Evolutionary conservation across 23 tunicate genomes (phyloP).

Genomic region (Trididemnum nubilum): DNA sequence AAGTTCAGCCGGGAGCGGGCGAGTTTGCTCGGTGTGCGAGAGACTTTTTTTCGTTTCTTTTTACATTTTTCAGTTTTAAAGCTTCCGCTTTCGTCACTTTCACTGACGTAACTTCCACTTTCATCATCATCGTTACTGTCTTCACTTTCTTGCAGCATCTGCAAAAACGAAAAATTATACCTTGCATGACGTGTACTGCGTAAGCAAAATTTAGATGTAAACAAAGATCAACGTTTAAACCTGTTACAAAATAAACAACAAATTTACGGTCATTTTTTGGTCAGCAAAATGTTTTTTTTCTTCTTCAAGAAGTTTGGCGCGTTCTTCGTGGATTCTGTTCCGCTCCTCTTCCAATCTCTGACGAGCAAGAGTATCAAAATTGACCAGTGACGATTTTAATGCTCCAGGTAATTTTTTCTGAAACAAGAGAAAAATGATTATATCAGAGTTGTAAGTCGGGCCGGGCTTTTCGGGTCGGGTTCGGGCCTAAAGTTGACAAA

Average conservation of each 20-base stretch:
- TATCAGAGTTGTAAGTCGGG: too few relatives aligned
- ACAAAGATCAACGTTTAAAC: too few relatives aligned
- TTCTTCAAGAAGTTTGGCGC: slow-evolving; percentile 54
- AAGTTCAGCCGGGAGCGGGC: slow-evolving; percentile 59
- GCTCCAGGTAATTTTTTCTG: slow-evolving; percentile 30
- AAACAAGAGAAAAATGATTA: too few relatives aligned
- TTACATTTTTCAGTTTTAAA: slow-evolving; percentile 10
- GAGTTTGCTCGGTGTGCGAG: slow-evolving; percentile 57
- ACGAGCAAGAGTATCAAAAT: slow-evolving; percentile 51
- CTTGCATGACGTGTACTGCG: too few relatives aligned
- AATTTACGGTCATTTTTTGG: background rate
- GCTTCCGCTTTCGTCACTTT: background rate
- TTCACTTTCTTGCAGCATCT: too few relatives aligned
- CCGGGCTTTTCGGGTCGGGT: too few relatives aligned
- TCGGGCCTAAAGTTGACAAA: too few relatives aligned
- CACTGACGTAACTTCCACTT: background rate
- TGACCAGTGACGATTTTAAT: slow-evolving; percentile 42
- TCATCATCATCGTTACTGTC: background rate
- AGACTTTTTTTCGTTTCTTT: slow-evolving; percentile 47
- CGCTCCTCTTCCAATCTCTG: slow-evolving; percentile 57
- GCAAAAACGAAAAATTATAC: too few relatives aligned
- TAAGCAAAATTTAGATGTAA: too few relatives aligned
- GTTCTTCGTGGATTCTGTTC: slow-evolving; percentile 40
- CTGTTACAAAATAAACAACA: too few relatives aligned
- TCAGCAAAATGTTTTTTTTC: background rate